These are phyloP conservation scores for Drosophila baimaii DNA, from an alignment of 1,140 invertebrate species.

Conservation along the genomic window DNA sequence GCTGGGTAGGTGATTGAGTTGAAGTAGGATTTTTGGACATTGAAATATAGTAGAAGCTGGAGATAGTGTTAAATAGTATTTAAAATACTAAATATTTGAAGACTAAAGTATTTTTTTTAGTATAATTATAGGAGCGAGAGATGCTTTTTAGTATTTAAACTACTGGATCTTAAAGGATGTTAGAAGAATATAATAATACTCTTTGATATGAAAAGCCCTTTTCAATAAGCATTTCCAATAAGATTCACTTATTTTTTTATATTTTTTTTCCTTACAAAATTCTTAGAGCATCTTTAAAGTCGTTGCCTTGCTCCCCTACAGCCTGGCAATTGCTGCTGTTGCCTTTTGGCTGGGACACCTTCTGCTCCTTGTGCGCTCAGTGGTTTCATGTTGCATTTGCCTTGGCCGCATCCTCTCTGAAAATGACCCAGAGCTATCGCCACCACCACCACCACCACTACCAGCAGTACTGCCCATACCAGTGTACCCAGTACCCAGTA, in stretches of 20 bases:
- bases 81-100: too few relatives aligned
- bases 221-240: neutral
- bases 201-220: neutral
- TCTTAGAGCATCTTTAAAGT: constrained; percentile 17
- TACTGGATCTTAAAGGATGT: neutral
- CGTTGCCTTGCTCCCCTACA: neutral
- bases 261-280: neutral
- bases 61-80: too few relatives aligned
- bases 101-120: too few relatives aligned
- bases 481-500: neutral
- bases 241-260: neutral
- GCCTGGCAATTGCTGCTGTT: constrained; percentile 26
- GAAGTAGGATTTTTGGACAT: neutral
- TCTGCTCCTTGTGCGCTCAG: constrained; percentile 64
- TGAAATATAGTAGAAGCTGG: too few relatives aligned
- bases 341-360: constrained; percentile 46
- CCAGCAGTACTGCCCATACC: constrained; percentile 30
- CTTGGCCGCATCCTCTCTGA: constrained; percentile 72
- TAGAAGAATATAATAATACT: neutral
- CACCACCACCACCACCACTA: constrained; percentile 36
- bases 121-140: too few relatives aligned
- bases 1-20: too few relatives aligned
- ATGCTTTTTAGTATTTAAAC: neutral
- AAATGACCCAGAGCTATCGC: constrained; percentile 81
- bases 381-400: constrained; percentile 81